A percentile compares a stretch with the other conserved stretches of the same genome.
Evolutionary conservation across 2,797 vertebrate genomes (phyloP).

Genomic region (Rhynchonycteris naso): DNA sequence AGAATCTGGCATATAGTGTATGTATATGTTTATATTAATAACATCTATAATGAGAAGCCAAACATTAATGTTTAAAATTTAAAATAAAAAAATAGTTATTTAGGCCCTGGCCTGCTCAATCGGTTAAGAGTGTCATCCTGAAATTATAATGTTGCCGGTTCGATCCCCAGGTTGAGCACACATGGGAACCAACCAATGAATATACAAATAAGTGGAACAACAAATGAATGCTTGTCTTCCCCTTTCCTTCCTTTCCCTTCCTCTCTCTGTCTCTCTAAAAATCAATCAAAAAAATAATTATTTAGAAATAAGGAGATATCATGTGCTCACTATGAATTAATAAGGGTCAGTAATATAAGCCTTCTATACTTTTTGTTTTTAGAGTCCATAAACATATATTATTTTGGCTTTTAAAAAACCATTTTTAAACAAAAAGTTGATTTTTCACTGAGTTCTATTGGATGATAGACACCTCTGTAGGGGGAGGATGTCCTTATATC

Average conservation of each 20-base stretch:
- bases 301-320: conserved; percentile 41
- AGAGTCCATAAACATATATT: not conserved
- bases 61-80: conserved; percentile 43
- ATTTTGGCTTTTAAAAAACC: not conserved
- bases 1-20: not conserved
- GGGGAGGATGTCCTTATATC: not conserved
- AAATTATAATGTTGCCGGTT: too few relatives aligned
- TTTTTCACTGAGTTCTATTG: not conserved
- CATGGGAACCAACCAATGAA: too few relatives aligned
- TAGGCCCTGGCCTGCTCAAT: not conserved
- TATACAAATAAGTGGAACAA: too few relatives aligned
- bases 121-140: too few relatives aligned
- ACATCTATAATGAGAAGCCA: not conserved
- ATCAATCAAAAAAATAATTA: not conserved
- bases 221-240: too few relatives aligned
- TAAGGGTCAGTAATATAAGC: not conserved
- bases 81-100: not conserved
- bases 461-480: not conserved
- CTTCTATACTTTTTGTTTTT: not conserved
- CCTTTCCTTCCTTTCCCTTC: too few relatives aligned
- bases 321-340: not conserved
- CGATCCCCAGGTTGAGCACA: too few relatives aligned
- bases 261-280: too few relatives aligned
- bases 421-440: not conserved
- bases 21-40: conserved; percentile 23